A percentile compares a stretch with the other conserved stretches of the same genome.
These are phyloP conservation scores for Gephyroberyx darwinii DNA, from an alignment of 2,797 vertebrate species.

Conservation along the genomic window DNA sequence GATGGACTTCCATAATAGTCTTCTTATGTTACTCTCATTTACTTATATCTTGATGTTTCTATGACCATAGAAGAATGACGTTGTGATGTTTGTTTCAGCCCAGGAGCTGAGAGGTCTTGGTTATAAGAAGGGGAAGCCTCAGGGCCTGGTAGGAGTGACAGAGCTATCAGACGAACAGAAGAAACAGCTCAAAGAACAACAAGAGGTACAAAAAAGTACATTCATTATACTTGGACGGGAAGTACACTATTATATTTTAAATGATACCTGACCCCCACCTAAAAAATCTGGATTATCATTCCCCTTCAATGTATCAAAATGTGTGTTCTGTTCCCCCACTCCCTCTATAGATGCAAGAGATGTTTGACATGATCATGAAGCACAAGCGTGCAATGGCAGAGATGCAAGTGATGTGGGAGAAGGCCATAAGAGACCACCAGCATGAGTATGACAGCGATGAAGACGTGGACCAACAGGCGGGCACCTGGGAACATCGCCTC, in stretches of 20 bases:
- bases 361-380: conserved; percentile 99
- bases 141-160: conserved; percentile 91
- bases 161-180: conserved; percentile 95
- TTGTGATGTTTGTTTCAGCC: conserved; percentile 73
- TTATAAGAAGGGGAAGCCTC: conserved; percentile 92
- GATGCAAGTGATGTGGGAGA: conserved; percentile 97
- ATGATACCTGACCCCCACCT: neutral
- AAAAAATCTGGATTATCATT: neutral
- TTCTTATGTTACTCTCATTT: neutral
- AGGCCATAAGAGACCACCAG: conserved; percentile 91
- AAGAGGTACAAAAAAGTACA: conserved; percentile 83
- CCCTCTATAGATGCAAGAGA: conserved; percentile 93
- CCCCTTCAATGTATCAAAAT: neutral
- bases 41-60: neutral
- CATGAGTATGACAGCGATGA: conserved; percentile 98
- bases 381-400: conserved; percentile 98
- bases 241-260: neutral
- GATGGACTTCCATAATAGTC: neutral
- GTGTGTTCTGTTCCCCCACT: neutral
- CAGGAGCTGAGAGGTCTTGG: conserved; percentile 92
- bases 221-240: neutral
- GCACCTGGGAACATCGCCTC: conserved; percentile 97
- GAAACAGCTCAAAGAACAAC: conserved; percentile 93
- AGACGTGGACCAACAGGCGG: conserved; percentile 89
- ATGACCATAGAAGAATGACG: neutral